Evolutionary conservation across 2,113 vertebrate species (phyloP).

Genomic region (Trachemys scripta): DNA sequence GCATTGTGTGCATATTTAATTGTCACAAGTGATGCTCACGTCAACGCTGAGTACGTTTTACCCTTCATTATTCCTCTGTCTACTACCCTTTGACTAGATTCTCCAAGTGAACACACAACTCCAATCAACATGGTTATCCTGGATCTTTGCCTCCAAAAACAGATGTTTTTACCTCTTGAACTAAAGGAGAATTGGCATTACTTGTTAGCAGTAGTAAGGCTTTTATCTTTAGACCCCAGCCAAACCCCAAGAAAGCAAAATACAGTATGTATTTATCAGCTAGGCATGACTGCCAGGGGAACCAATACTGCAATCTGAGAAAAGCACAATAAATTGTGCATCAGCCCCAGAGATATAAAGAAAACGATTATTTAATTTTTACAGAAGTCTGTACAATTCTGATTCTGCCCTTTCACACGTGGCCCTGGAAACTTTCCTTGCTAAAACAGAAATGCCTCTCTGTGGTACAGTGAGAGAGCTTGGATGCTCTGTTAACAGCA

Average conservation of each 20-base stretch:
- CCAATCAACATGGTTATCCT: not conserved
- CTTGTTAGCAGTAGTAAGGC: not conserved
- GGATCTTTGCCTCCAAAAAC: not conserved
- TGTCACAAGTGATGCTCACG: not conserved
- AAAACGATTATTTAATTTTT: not conserved
- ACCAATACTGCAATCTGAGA: not conserved
- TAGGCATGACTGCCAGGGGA: not conserved
- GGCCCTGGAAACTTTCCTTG: not conserved
- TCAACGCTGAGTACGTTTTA: not conserved
- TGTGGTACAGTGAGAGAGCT: not conserved
- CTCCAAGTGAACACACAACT: not conserved
- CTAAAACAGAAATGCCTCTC: not conserved
- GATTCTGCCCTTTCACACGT: not conserved
- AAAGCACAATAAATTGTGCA: fast-evolving
- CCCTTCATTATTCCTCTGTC: not conserved
- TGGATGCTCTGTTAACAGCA: not conserved
- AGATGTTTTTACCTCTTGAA: not conserved
- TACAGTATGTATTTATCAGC: not conserved
- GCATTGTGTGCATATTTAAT: not conserved
- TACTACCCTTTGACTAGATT: not conserved
- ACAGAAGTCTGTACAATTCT: not conserved
- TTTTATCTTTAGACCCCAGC: not conserved
- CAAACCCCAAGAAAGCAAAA: not conserved
- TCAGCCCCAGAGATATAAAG: not conserved
- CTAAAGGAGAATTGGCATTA: not conserved